Evolutionary conservation across 2,113 vertebrate genomes (phyloP).

Genomic region (Albula glossodonta): DNA sequence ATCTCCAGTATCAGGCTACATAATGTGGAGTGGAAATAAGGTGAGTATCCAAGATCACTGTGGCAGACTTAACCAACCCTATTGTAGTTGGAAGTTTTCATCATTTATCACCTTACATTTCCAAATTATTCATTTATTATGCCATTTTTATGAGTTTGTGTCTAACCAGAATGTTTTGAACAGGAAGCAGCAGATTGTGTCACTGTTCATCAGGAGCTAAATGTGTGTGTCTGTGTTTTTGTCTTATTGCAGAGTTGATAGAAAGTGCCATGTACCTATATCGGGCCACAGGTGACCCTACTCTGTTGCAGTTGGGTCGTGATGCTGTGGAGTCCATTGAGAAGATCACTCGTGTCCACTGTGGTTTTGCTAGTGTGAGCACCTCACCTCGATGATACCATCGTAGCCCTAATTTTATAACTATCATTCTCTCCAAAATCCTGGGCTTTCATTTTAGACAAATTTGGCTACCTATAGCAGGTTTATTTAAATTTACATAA

Average conservation of each 20-base stretch:
- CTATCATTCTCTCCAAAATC: background rate
- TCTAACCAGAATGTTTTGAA: background rate
- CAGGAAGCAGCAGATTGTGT: background rate
- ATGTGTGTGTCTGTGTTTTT: conserved; percentile 3
- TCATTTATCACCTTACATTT: background rate
- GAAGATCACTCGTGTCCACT: conserved; percentile 88
- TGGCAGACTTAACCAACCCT: background rate
- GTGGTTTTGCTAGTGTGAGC: conserved; percentile 95
- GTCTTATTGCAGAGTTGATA: conserved; percentile 80
- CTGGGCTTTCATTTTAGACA: background rate
- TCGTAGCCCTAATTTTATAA: background rate
- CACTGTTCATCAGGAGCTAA: conserved; percentile 1
- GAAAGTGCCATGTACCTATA: conserved; percentile 98
- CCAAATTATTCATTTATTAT: background rate
- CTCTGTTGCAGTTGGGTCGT: conserved; percentile 86
- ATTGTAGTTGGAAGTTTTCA: background rate
- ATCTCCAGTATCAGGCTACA: background rate
- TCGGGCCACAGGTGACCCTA: conserved; percentile 90
- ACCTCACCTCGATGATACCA: background rate
- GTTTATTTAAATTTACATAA: background rate
- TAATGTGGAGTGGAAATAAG: background rate
- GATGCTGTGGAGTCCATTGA: conserved; percentile 94
- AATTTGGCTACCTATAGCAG: background rate
- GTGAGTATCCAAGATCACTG: background rate
- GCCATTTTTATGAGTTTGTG: background rate